Conservation (phyloP, 2,113 vertebrate species). For the Daphoenositta chrysoptera region DNA sequence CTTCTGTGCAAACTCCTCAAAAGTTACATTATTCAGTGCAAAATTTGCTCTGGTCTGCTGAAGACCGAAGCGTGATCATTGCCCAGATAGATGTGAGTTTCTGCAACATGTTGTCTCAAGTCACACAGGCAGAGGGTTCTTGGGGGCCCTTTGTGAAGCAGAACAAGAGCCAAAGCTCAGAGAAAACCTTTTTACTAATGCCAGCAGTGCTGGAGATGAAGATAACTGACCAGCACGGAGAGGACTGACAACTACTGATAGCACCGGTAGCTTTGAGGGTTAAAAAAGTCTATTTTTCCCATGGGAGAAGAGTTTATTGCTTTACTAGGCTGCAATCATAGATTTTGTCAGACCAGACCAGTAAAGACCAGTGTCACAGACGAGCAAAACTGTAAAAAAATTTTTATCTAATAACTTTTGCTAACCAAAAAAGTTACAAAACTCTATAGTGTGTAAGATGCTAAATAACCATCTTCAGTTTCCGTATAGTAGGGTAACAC, state of each 20-base stretch:
- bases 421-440: neutral
- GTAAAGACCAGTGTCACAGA: neutral
- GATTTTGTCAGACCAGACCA: neutral
- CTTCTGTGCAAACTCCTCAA: neutral
- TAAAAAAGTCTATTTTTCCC: neutral
- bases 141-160: neutral
- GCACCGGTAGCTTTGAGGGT: neutral
- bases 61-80: neutral
- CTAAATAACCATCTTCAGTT: conserved; percentile 5
- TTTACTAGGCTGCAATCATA: neutral
- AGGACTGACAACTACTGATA: neutral
- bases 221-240: neutral
- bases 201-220: neutral
- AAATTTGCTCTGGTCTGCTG: neutral
- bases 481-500: neutral
- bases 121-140: neutral
- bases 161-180: neutral
- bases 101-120: neutral
- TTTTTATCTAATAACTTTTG: neutral
- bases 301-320: neutral
- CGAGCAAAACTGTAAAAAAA: neutral
- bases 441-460: neutral
- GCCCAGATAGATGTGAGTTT: neutral
- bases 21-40: conserved; percentile 33
- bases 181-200: neutral